Evolutionary conservation across 2,113 vertebrate genomes (phyloP).

Genomic region (Pelusios castaneus): DNA sequence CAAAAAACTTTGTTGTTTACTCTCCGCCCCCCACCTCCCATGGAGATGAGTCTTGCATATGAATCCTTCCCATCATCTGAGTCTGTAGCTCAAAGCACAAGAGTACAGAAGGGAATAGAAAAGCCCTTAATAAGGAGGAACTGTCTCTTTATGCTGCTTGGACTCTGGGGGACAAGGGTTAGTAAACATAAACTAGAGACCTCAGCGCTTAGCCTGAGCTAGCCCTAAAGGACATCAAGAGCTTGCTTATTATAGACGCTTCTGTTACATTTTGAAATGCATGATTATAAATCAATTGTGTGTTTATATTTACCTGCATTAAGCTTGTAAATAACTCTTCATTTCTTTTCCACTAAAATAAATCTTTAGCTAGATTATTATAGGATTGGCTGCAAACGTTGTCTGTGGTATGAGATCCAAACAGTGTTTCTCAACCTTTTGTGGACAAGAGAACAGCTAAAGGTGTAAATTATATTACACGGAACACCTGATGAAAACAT

Average conservation of each 20-base stretch:
- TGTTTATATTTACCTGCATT: too few relatives aligned
- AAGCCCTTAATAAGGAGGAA: background rate
- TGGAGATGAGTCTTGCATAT: background rate
- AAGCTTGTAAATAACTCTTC: background rate
- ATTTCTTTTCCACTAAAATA: background rate
- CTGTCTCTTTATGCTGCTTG: background rate
- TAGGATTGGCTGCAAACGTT: background rate
- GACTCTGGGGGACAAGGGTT: background rate
- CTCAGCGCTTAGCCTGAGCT: background rate
- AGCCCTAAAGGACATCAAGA: background rate
- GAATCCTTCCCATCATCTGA: background rate
- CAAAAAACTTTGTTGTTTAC: background rate
- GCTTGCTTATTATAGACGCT: background rate
- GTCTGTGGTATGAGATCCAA: background rate
- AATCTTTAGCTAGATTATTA: background rate
- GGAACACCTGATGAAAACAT: too few relatives aligned
- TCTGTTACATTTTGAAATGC: background rate
- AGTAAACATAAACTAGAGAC: background rate
- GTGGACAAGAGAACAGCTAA: too few relatives aligned
- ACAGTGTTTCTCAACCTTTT: too few relatives aligned
- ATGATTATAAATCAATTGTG: background rate
- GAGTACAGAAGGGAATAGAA: background rate
- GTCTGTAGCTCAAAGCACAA: background rate
- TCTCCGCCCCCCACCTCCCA: background rate
- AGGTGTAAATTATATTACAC: too few relatives aligned